Base-by-base conservation (phyloP, 2,113 vertebrate species). In the Bothrops jararaca region DNA sequence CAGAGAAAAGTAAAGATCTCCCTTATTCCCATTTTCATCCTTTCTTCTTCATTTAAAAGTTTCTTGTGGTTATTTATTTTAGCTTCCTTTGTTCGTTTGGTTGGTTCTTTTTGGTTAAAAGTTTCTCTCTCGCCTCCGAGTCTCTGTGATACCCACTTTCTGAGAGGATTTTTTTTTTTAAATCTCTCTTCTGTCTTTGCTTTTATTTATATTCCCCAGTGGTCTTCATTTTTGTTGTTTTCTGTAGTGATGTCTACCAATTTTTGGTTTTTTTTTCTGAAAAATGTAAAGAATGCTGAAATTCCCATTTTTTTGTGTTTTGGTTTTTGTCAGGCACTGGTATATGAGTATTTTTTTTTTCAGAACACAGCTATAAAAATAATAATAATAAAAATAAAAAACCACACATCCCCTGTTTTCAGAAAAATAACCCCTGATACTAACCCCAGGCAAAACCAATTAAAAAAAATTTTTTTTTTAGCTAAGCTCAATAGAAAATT, bases 281-380 rank as follows among this genome's bases (percentile, higher is more conserved):
- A 92, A 90, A 90, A 90, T 94, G 93, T 92, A 90, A 86, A 92
- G 91, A 87, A 91, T 92, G 91, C 58, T 90, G 93, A 94, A 92
- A 92, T 92, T 88, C 91, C 89, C 53, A 5, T 85, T 91, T 92
- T 91, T 57, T 86, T 94, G 56, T 89, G 56, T 89, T 92, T 92
- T 88, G 94, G 96, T 97, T 97, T 96, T 96, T 95, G 96, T 97
- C 97, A 97, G 96, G 96, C 96, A 97, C 96, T 97, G 96, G 96
- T 97, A 96, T 96, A 96, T 97, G 95, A 96, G 91, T 92, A 90
- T 90, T 94, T 94, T 42, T 93, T 93, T 92, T 92, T 93, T 93
- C 85, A 90, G 93, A 94, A 94, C 88, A 58, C 88, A 94, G 93
- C 87, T 94, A 94, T 92, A 94, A 94, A 94, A 94, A 92, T 93